Percentiles rank a stretch among this genome's conserved stretches.
These are phyloP conservation scores for Pterobdella sp. DNA, from an alignment of 2,888 invertebrate genomes.

Conservation along the genomic window DNA sequence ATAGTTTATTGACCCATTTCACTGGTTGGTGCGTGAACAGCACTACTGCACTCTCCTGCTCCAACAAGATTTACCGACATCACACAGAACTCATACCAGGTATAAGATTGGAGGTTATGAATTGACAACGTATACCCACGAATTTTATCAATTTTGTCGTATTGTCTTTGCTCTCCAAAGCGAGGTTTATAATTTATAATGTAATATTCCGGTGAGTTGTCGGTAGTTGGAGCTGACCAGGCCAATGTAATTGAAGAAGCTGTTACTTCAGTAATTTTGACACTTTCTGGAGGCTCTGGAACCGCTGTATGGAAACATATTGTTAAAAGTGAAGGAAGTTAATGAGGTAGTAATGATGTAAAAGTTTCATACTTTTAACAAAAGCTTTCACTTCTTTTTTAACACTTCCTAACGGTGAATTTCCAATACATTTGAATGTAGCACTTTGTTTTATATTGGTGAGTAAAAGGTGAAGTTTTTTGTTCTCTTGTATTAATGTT, in stretches of 20 bases:
- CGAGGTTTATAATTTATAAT: slow-evolving; percentile 10
- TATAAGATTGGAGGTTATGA: slow-evolving; percentile 18
- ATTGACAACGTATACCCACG: background rate
- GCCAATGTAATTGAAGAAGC: slow-evolving; percentile 17
- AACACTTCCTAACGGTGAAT: slow-evolving; percentile 16
- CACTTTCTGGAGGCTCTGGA: slow-evolving; percentile 13
- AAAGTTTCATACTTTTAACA: slow-evolving; percentile 4
- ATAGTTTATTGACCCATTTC: no score
- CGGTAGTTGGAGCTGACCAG: slow-evolving; percentile 6
- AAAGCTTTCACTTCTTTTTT: slow-evolving; percentile 4
- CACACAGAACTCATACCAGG: slow-evolving; percentile 24
- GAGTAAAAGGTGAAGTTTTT: slow-evolving; percentile 8
- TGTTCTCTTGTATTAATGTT: background rate
- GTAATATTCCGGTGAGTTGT: background rate
- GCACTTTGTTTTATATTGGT: background rate
- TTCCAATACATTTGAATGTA: slow-evolving; percentile 7
- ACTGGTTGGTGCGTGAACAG: slow-evolving; percentile 17
- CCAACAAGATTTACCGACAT: slow-evolving; percentile 13
- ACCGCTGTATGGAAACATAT: slow-evolving; percentile 6
- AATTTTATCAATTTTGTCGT: background rate
- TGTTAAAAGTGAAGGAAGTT: background rate
- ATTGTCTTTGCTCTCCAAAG: background rate
- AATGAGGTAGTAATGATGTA: background rate
- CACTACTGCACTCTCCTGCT: background rate
- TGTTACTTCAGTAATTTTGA: slow-evolving; percentile 19